These are phyloP conservation scores for Theretra japonica DNA, from an alignment of 2,888 invertebrate species.

Conservation along the genomic window DNA sequence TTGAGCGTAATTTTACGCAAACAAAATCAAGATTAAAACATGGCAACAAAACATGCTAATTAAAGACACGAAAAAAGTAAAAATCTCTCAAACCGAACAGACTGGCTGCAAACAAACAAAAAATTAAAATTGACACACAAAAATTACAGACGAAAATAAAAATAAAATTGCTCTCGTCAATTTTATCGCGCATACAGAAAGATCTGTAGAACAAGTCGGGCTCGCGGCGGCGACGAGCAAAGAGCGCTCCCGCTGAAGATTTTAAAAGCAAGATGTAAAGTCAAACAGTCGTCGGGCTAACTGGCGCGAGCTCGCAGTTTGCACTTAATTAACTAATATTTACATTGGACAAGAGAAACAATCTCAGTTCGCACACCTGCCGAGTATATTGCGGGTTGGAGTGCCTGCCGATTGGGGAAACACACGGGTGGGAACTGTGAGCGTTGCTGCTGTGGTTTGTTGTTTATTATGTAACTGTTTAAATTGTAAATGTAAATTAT, in stretches of 20 bases:
- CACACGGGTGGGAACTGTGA: conserved; percentile 44
- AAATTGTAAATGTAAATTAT: too few relatives aligned
- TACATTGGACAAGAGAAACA: conserved; percentile 76
- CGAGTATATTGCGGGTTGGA: conserved; percentile 64
- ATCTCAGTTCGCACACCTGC: conserved; percentile 74
- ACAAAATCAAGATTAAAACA: neutral
- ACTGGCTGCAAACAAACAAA: neutral
- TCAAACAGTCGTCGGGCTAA: conserved; percentile 52
- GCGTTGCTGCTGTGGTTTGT: conserved; percentile 24
- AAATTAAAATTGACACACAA: neutral
- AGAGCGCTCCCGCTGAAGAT: conserved; percentile 26
- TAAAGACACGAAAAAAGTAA: neutral
- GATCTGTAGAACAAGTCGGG: neutral
- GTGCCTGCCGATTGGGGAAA: conserved; percentile 52
- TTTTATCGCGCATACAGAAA: neutral
- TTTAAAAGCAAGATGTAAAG: conserved; percentile 48
- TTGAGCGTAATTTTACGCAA: too few relatives aligned
- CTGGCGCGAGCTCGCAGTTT: conserved; percentile 59
- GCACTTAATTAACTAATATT: conserved; percentile 84
- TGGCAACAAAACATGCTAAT: neutral
- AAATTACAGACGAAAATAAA: neutral
- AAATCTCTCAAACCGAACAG: neutral
- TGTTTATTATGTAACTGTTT: too few relatives aligned
- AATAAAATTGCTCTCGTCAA: neutral
- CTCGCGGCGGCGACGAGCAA: neutral